phyloP scores from a whole-genome alignment of 2,113 vertebrate genomes.

The Gymnarchus niloticus region DNA sequence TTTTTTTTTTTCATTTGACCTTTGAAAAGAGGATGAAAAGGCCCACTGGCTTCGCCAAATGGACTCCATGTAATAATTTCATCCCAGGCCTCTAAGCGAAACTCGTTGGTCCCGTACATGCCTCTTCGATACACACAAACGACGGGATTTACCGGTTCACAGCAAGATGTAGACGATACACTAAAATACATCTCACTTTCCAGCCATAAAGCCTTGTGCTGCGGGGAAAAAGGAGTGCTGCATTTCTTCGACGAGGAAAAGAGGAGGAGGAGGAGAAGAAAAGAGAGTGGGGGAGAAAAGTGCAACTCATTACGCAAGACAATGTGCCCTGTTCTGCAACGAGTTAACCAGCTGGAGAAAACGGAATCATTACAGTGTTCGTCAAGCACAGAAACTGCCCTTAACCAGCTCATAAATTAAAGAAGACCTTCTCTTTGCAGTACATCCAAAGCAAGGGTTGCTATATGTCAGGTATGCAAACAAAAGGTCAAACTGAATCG shows the following conservation, averaged over 20 bases:
- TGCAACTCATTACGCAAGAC: conserved; percentile 49
- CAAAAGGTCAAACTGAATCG: conserved; percentile 34
- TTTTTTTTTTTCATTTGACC: conserved; percentile 32
- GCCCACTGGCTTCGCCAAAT: not conserved
- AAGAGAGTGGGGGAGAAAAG: not conserved
- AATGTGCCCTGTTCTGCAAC: conserved; percentile 55
- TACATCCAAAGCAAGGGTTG: conserved; percentile 11
- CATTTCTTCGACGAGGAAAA: conserved; percentile 28
- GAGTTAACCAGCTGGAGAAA: conserved; percentile 33
- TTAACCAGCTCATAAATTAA: conserved; percentile 28
- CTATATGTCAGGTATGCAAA: conserved; percentile 26
- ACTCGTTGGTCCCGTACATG: conserved; percentile 12
- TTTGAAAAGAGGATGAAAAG: conserved; percentile 29
- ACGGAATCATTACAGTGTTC: conserved; percentile 28
- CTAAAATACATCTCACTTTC: conserved; percentile 15
- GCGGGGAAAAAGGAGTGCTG: conserved; percentile 15
- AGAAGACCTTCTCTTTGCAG: conserved; percentile 9
- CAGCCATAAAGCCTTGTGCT: not conserved
- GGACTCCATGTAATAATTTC: not conserved
- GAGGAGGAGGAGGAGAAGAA: not conserved
- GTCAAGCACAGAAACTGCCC: conserved; percentile 7
- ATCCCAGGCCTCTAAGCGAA: not conserved
- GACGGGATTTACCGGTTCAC: conserved; percentile 12
- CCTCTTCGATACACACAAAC: conserved; percentile 19
- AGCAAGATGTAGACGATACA: not conserved